Evolutionary conservation across 2,113 vertebrate species (phyloP).

Genomic region (Enhydra lutris): DNA sequence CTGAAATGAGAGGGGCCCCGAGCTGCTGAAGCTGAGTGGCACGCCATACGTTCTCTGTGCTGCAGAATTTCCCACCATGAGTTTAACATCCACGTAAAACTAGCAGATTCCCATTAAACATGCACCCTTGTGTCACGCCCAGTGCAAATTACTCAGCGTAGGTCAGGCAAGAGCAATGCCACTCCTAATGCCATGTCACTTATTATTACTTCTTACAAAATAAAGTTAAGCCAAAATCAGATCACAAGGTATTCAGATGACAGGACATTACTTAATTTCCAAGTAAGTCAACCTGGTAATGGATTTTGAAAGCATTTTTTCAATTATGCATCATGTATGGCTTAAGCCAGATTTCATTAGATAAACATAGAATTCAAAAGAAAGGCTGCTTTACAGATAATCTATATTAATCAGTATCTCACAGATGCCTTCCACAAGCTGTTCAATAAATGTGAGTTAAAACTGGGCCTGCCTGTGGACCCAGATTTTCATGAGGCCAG

Average conservation of each 20-base stretch:
- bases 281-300: neutral
- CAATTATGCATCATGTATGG: neutral
- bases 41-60: fast-evolving
- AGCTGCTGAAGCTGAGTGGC: no score
- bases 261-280: neutral
- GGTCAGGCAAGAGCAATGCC: neutral
- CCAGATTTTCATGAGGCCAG: neutral
- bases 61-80: neutral
- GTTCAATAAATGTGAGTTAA: neutral
- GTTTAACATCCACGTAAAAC: neutral
- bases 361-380: neutral
- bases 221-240: neutral
- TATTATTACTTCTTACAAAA: neutral
- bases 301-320: neutral
- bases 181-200: neutral
- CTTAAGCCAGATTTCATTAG: neutral
- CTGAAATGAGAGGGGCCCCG: neutral
- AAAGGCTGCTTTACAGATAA: neutral
- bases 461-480: neutral
- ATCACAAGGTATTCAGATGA: neutral
- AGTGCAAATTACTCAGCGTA: neutral
- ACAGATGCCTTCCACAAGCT: neutral
- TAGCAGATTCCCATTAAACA: neutral
- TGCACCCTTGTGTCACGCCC: neutral
- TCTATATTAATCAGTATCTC: neutral